phyloP scores from a whole-genome alignment of 1,140 invertebrate genomes.

The Macrocentrus cingulum region DNA sequence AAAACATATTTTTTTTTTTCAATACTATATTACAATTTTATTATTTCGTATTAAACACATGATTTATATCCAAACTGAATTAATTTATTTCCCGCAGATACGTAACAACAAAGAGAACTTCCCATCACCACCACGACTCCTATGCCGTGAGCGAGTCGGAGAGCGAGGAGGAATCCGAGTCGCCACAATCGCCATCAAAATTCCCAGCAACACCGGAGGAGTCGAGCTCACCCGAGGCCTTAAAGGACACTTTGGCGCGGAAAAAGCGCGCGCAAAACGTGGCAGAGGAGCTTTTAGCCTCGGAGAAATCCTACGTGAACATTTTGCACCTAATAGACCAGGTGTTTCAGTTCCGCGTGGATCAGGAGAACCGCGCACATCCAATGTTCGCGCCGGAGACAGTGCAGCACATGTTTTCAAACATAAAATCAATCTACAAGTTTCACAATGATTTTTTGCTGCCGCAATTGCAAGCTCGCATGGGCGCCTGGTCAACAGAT shows the following conservation, averaged over 20 bases:
- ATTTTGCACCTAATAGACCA: constrained; percentile 70
- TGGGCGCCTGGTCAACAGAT: constrained; percentile 64
- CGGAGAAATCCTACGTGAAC: constrained; percentile 72
- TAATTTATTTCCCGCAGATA: constrained; percentile 40
- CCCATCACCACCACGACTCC: constrained; percentile 42
- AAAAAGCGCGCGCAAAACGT: constrained; percentile 61
- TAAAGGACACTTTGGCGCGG: constrained; percentile 36
- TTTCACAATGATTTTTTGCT: constrained; percentile 70
- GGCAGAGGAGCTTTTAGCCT: constrained; percentile 70
- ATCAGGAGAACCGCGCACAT: constrained; percentile 59
- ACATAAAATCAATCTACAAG: constrained; percentile 62
- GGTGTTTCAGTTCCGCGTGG: constrained; percentile 63
- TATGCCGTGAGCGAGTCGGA: constrained; percentile 55
- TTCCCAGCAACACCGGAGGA: constrained; percentile 2
- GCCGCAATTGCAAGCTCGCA: constrained; percentile 65
- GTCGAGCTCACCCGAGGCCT: constrained; percentile 25
- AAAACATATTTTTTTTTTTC: no score
- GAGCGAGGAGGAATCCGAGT: constrained; percentile 55
- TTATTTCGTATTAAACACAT: no score
- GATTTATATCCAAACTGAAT: neutral
- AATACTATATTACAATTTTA: no score
- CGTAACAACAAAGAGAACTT: constrained; percentile 43
- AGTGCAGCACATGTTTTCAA: constrained; percentile 56
- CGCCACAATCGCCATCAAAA: constrained; percentile 43
- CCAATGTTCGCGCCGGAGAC: constrained; percentile 53